Conservation (phyloP, 2,888 invertebrate genomes). For the Xestia xanthographa region DNA sequence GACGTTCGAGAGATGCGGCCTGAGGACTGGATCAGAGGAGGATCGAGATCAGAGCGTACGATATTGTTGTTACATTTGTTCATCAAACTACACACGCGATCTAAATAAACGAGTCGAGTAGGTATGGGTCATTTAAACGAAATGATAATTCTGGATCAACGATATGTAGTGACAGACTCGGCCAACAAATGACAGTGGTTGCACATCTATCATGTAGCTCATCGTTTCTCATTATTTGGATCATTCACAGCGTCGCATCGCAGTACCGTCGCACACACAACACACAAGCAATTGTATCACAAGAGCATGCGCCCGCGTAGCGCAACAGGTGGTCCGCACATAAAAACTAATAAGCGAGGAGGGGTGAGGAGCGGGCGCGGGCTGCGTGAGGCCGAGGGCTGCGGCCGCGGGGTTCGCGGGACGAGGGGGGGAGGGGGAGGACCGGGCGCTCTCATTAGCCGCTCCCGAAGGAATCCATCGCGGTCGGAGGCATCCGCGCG, state of each 20-base stretch:
- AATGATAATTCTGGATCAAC: neutral
- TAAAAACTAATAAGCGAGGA: constrained; percentile 66
- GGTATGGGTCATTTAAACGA: neutral
- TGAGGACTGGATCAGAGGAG: neutral
- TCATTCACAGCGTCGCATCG: constrained; percentile 17
- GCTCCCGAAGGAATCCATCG: constrained; percentile 57
- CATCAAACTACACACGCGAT: neutral
- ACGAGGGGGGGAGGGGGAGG: neutral
- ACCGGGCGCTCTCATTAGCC: constrained; percentile 59
- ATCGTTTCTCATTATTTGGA: constrained; percentile 17
- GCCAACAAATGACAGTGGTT: neutral
- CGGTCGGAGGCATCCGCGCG: constrained; percentile 38
- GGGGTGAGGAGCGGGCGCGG: constrained; percentile 4
- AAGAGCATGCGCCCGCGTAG: constrained; percentile 48
- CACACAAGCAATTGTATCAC: constrained; percentile 25
- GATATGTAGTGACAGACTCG: neutral
- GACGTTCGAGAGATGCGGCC: neutral
- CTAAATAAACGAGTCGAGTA: neutral
- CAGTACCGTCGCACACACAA: constrained; percentile 3
- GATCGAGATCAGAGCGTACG: no score
- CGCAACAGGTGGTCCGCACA: constrained; percentile 66
- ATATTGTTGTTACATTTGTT: neutral
- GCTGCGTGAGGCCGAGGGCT: neutral
- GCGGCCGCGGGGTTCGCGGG: no score
- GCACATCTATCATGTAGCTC: neutral